Percentiles rank a stretch among this genome's conserved stretches.
Conservation (phyloP, 2,888 invertebrate genomes). For the Lithophane ornitopus region DNA sequence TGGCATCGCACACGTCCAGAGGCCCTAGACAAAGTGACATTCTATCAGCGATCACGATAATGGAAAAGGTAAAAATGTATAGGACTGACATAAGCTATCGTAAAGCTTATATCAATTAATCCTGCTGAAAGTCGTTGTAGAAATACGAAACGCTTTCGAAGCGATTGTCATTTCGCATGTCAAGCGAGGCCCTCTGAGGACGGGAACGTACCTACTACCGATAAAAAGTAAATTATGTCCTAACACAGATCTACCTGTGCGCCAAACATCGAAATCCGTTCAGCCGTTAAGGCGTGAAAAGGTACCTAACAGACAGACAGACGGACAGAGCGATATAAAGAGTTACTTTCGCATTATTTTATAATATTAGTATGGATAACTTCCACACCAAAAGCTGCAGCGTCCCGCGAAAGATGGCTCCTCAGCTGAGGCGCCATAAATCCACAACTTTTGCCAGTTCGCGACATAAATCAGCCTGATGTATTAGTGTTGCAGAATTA, state of each 20-base stretch:
- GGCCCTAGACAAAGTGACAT: too few species aligned
- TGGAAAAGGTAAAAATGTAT: too few species aligned
- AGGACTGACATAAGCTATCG: too few species aligned
- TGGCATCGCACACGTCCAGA: too few species aligned
- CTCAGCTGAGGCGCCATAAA: conserved; percentile 71
- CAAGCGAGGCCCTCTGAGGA: too few species aligned
- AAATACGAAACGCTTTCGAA: too few species aligned
- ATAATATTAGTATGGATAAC: background rate
- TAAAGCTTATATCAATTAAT: too few species aligned
- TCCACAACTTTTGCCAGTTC: conserved; percentile 75
- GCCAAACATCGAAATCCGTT: background rate
- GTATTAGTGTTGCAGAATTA: conserved; percentile 79
- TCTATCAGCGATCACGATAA: too few species aligned
- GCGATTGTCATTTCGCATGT: too few species aligned
- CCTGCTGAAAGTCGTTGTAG: too few species aligned
- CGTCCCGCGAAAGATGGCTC: conserved; percentile 61
- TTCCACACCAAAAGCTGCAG: conserved; percentile 23
- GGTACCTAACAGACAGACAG: too few species aligned
- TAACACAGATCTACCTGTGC: background rate
- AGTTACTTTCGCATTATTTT: background rate
- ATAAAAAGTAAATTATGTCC: background rate
- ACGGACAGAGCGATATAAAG: background rate
- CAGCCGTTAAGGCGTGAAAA: background rate
- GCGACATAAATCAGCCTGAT: conserved; percentile 79
- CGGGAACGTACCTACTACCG: background rate